Evolutionary conservation across 2,113 vertebrate genomes (phyloP).

Genomic region (Maccullochella peelii): DNA sequence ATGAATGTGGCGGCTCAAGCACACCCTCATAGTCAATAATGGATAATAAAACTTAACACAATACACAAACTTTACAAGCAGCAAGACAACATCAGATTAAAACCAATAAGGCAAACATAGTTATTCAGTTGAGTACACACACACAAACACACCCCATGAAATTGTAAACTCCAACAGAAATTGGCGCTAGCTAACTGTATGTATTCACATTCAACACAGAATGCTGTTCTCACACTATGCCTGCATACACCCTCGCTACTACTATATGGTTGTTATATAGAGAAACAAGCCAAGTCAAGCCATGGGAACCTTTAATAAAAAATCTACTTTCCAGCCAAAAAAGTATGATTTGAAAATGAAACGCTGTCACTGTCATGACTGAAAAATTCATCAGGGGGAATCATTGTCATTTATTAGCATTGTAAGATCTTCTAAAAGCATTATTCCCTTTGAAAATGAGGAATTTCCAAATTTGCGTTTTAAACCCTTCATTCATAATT

Average conservation of each 20-base stretch:
- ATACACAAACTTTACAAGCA: slow-evolving; percentile 20
- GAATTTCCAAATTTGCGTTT: neutral
- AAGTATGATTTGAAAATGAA: slow-evolving; percentile 23
- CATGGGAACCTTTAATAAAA: neutral
- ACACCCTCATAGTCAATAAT: slow-evolving; percentile 30
- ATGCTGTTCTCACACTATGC: neutral
- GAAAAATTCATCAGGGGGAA: slow-evolving; percentile 29
- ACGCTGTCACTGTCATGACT: neutral
- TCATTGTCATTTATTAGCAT: slow-evolving; percentile 7
- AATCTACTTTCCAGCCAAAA: neutral
- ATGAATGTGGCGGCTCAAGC: neutral
- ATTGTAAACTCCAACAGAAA: neutral
- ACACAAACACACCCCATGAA: neutral
- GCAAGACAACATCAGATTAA: neutral
- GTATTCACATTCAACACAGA: neutral
- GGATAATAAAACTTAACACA: slow-evolving; percentile 20
- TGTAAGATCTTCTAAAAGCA: neutral
- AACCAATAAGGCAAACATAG: neutral
- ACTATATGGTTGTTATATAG: neutral
- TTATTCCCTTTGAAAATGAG: slow-evolving; percentile 12
- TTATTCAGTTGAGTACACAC: slow-evolving; percentile 13
- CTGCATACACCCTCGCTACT: neutral
- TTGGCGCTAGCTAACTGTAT: neutral
- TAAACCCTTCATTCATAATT: neutral
- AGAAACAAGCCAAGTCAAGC: neutral